Base-by-base conservation (phyloP, 2,888 invertebrate species). In the Tetranychus piercei region DNA sequence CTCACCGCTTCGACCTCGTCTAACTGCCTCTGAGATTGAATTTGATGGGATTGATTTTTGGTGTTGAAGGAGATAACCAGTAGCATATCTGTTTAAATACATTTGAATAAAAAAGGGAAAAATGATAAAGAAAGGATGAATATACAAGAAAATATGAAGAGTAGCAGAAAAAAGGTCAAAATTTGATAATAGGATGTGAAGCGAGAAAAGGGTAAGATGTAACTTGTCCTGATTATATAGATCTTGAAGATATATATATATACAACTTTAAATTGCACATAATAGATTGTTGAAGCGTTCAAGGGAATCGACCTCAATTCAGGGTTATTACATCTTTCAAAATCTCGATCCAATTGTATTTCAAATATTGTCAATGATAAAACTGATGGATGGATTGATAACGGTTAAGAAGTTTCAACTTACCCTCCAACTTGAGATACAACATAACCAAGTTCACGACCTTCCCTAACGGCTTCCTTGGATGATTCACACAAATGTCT, bases 351-450 rank as follows among this genome's bases (percentile, higher is more conserved):
- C 9, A 55, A 55, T 55, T 55, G 55, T 1, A 55, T 55, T 55
- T 55, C 1, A 55, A 55, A 55, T 55, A 55, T 55, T 55, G 9
- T 55, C 11, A 15, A 55, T 55, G 11, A 55, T 15, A 55, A 55
- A 55, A 15, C 9, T 55, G 55, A 55, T 55, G 55, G 15, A 45
- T 15, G 8, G 45, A 55, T 34, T 3, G 34, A 34, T 34, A 34
- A 34, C 5, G 34, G 34, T 34, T 34, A 34, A 34, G 34, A 34
- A 34, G 18, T 5, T 44, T 18, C 44, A 9, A 88, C 91, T 89
- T 84, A 93, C 92, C 91, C 90, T 88, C 92, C 92, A 80, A 93
- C 86, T 84, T 93, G 92, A 81, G 93, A 93, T 87, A 92, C 91
- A 80, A 93, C 88, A 80, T 90, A 90, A 44, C 84, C 84, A 69